Percentiles rank a stretch among this genome's conserved stretches.
These are phyloP conservation scores for Phoxinus phoxinus DNA, from an alignment of 2,113 vertebrate species.

Conservation along the genomic window DNA sequence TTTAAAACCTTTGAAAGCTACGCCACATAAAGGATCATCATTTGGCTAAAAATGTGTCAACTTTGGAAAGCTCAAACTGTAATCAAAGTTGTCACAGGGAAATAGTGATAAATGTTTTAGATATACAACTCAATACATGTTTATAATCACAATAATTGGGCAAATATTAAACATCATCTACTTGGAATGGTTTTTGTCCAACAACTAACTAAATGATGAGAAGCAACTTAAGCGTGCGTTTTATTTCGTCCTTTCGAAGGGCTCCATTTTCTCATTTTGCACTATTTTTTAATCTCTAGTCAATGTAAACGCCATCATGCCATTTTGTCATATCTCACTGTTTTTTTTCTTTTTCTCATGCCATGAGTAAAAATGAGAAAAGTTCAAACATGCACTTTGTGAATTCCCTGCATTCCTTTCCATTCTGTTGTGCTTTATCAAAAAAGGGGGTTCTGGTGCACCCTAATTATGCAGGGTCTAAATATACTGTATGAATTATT, in stretches of 20 bases:
- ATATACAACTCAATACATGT: not conserved
- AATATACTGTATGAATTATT: not conserved
- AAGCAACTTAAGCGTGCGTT: not conserved
- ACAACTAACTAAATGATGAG: not conserved
- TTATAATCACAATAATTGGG: not conserved
- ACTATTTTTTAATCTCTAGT: too few relatives aligned
- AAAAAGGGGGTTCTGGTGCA: not conserved
- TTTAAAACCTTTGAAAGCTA: slow-evolving; percentile 17
- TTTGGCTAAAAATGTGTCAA: not conserved
- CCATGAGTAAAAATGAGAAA: not conserved
- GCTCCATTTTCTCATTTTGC: not conserved
- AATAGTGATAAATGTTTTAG: not conserved
- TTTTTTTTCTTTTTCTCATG: too few relatives aligned
- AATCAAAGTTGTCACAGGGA: slow-evolving; percentile 3
- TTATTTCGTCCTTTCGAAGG: not conserved
- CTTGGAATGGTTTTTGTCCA: not conserved
- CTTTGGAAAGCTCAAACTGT: slow-evolving; percentile 6
- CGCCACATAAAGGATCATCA: not conserved
- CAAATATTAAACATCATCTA: not conserved
- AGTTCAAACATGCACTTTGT: not conserved
- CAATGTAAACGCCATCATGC: too few relatives aligned
- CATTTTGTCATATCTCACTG: not conserved
- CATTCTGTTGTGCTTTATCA: not conserved
- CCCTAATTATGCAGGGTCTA: not conserved
- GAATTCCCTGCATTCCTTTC: not conserved